Percentiles rank a stretch among this genome's conserved stretches.
Conservation (phyloP, 2,888 invertebrate genomes). For the Halocaridina rubra region DNA sequence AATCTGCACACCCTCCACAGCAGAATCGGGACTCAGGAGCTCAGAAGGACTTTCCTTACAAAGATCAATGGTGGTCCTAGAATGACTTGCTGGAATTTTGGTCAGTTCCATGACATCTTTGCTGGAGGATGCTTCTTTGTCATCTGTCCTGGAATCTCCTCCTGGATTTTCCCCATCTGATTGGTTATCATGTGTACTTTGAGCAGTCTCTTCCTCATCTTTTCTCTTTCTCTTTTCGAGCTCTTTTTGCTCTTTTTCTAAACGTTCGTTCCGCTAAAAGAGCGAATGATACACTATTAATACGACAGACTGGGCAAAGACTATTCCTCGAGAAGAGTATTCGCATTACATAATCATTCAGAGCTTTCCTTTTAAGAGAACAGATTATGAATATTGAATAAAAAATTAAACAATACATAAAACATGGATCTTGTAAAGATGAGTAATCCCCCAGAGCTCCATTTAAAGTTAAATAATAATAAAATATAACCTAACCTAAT, state of each 20-base stretch:
- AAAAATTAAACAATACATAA: no score
- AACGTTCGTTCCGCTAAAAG: constrained; percentile 84
- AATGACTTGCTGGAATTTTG: constrained; percentile 3
- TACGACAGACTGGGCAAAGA: no score
- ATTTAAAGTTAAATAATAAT: no score
- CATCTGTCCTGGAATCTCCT: constrained; percentile 4
- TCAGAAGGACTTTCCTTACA: not conserved
- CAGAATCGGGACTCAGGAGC: not conserved
- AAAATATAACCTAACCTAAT: no score
- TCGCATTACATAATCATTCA: no score
- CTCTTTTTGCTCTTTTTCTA: constrained; percentile 88
- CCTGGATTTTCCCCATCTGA: not conserved
- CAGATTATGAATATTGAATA: no score
- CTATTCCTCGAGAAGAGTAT: no score
- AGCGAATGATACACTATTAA: no score
- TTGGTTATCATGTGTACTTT: not conserved
- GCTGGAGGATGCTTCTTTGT: not conserved
- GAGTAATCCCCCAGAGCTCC: no score
- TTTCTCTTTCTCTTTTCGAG: constrained; percentile 75
- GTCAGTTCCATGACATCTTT: constrained; percentile 18
- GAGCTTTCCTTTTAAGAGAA: no score
- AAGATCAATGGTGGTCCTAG: not conserved
- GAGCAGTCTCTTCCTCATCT: constrained; percentile 12
- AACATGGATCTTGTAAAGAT: no score
- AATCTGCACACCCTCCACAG: not conserved